Evolutionary conservation across 2,888 invertebrate species (phyloP), one percentile per base, ranked within the genome.

Genomic region (Plutella xylostella): DNA sequence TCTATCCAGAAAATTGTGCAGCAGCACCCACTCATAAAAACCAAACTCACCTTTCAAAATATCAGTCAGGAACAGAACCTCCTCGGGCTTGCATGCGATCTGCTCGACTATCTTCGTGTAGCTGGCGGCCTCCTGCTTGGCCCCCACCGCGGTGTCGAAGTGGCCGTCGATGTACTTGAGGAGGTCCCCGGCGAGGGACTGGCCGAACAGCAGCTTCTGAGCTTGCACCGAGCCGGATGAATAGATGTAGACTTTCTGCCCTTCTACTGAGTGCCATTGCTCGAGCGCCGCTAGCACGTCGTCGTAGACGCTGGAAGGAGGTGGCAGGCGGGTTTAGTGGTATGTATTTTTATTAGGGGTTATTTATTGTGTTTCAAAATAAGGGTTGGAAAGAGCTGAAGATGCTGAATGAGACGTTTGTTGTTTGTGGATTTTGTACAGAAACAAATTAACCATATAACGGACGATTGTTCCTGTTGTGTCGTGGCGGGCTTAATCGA

Each of bases 141-240:
- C 69, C 1, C 98, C 98, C 47, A 92, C 86, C 4, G 87, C 87
- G 0, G 96, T 96, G 65, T 98, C 97, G 66, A 95, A 98, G 70
- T 94, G 91, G 0, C 90, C 92, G 40, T 87, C 87, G 47, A 98
- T 86, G 45, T 79, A 71, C 35, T 89, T 88, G 55, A 90, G 77
- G 51, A 97, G 65, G 70, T 97, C 90, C 0, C 97, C 97, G 37
- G 88, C 85, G 15, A 82, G 74, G 2, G 94, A 90, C 68, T 94
- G 85, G 0, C 86, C 85, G 68, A 97, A 96, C 3, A 97, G 85
- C 9, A 97, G 84, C 65, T 94, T 92, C 70, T 98, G 98, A 12
- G 97, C 93, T 58, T 92, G 90, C 1, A 94, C 89, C 45, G 95
- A 96, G 39, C 97, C 97, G 20, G 96, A 96, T 0, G 97, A 97